Evolutionary conservation across 2,113 vertebrate species (phyloP), one percentile per base, ranked within the genome.

Genomic region (Tympanuchus pallidicinctus): DNA sequence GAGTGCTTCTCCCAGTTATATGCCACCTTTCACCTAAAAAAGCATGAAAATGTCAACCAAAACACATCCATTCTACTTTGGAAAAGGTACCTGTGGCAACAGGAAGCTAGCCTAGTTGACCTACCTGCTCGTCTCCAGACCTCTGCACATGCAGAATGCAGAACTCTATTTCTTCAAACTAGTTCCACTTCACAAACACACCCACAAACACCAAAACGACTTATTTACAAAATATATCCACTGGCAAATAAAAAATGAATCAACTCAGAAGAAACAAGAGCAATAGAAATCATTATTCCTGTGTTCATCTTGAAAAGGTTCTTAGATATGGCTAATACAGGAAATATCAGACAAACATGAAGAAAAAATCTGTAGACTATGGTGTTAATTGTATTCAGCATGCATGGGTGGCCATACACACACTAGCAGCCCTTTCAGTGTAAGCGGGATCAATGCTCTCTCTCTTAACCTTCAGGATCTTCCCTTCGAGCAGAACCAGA

Each of bases 51-150:
- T 54, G 59, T 72, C 80, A 95, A 90, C 32, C 16, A 48, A 88
- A 73, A 78, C 2, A 0, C 32, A 47, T 28, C 86, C 28, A 15
- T 20, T 14, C 75, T 70, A 86, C 73, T 56, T 42, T 22, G 59
- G 10, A 79, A 2, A 17, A 85, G 78, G 64, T 38, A 86, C 36
- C 72, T 66, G 17, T 30, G 57, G 80, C 0, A 2, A 75, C 60
- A 90, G 47, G 69, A 88, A 74, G 57, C 60, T 69, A 91, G 72
- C 70, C 72, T 61, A 88, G 36, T 45, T 79, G 82, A 64, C 56
- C 92, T 77, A 65, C 85, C 82, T 75, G 60, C 42, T 80, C 45
- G 21, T 66, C 82, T 82, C 79, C 90, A 95, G 72, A 81, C 52
- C 69, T 82, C 32, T 88, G 69, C 19, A 47, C 59, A 34, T 74